Evolutionary conservation across 1,140 invertebrate genomes (phyloP).

Genomic region (Psilanteris sp.): DNA sequence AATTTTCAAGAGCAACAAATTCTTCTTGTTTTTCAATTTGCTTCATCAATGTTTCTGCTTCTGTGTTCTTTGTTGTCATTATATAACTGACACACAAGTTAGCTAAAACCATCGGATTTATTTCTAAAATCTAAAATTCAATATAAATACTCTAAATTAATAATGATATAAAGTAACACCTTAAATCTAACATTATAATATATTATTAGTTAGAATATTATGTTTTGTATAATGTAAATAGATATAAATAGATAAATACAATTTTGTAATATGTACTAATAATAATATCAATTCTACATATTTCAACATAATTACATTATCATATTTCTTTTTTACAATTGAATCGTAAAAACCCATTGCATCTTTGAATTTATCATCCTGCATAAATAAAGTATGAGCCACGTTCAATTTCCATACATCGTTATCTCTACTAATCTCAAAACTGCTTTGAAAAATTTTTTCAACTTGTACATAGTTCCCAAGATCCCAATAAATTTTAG

Average conservation of each 20-base stretch:
- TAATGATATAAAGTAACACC: too few relatives aligned
- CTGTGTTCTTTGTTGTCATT: slow-evolving; percentile 99
- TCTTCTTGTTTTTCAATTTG: slow-evolving; percentile 99
- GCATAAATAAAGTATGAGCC: slow-evolving; percentile 99
- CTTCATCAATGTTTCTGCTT: slow-evolving; percentile 99
- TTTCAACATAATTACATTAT: too few relatives aligned
- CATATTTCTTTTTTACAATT: slow-evolving; percentile 97
- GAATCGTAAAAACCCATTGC: slow-evolving; percentile 99
- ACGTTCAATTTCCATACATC: slow-evolving; percentile 98
- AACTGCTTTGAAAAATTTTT: slow-evolving; percentile 96
- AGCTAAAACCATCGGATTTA: slow-evolving; percentile 93
- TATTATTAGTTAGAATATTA: too few relatives aligned
- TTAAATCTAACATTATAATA: too few relatives aligned
- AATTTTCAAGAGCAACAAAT: slow-evolving; percentile 93
- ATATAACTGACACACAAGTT: slow-evolving; percentile 99
- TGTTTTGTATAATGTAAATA: too few relatives aligned
- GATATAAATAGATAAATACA: too few relatives aligned
- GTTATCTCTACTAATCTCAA: slow-evolving; percentile 98
- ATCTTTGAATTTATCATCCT: slow-evolving; percentile 99
- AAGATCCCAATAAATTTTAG: slow-evolving; percentile 99
- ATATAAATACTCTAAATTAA: too few relatives aligned
- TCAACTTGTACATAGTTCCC: slow-evolving; percentile 97
- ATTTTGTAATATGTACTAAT: too few relatives aligned
- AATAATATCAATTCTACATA: too few relatives aligned
- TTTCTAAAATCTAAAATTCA: slow-evolving; percentile 35